Evolutionary conservation across 2,113 vertebrate genomes (phyloP), one percentile per base, ranked within the genome.

Genomic region (Carassius auratus): DNA sequence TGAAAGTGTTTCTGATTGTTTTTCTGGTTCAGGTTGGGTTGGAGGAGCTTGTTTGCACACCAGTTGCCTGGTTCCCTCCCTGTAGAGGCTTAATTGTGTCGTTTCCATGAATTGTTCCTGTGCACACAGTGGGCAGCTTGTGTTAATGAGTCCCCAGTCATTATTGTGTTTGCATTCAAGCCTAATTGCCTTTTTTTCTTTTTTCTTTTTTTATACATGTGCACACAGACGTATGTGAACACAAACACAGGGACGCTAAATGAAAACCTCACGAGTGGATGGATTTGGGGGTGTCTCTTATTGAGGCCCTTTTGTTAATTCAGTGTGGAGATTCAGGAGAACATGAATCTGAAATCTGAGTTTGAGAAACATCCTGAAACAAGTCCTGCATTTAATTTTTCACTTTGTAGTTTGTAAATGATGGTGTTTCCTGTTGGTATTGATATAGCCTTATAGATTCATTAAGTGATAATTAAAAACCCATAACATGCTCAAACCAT

Each of bases 121-220:
- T 59, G 68, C 66, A 79, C 87, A 69, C 85, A 74, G 79, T 74
- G 79, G 77, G 52, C 85, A 50, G 78, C 85, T 85, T 83, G 76
- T 81, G 68, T 86, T 88, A 89, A 86, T 85, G 85, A 85, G 87
- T 90, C 89, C 85, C 89, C 85, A 82, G 87, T 73, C 81, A 82
- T 83, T 79, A 59, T 68, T 89, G 74, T 57, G 62, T 80, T 87
- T 75, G 76, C 64, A 73, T 74, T 77, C 33, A 30, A 68, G 84
- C 45, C 80, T 84, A 79, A 77, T 74, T 78, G 83, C 79, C 62
- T 55, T 78, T 75, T 82, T 76, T 52, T 7, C 5, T 42, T 42
- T 42, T 42, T 30, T 30, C 30, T 30, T 30, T 30, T 30, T 30
- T 30, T 30, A 30, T 42, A 42, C 81, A 64, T 33, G 33, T 64